Evolutionary conservation across 2,888 invertebrate genomes (phyloP), one percentile per base, ranked within the genome.

Genomic region (Chymomyza procnemis): DNA sequence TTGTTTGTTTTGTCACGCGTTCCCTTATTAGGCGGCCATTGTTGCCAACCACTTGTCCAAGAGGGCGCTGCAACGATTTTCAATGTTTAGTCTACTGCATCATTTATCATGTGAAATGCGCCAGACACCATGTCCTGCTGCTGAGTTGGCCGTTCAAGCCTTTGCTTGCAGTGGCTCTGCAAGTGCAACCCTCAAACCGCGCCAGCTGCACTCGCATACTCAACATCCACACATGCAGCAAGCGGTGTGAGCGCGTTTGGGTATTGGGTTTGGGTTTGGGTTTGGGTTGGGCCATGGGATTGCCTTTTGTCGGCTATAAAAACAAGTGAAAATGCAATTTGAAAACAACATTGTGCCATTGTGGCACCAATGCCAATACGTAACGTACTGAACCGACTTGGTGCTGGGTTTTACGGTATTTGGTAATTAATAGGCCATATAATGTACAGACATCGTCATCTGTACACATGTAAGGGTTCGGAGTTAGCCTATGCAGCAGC

Each of bases 371-470:
- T 26, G 26, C 26, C 26, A 26, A 26, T 26, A 4, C 6, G 26
- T 26, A 26, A 26, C 26, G 26, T 26, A 26, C 26, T 3, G 26
- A 6, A 26, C 26, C 26, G 26, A 26, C 67, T 67, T 66, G 71
- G 60, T 61, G 58, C 75, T 67, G 66, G 84, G 84, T 75, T 78
- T 80, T 69, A 68, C 73, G 75, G 84, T 74, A 80, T 83, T 85
- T 85, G 80, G 81, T 81, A 81, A 81, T 81, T 81, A 81, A 81
- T 85, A 81, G 81, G 86, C 86, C 84, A 85, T 81, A 83, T 85
- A 83, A 80, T 80, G 81, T 80, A 80, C 79, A 50, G 4, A 50
- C 16, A 2, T 16, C 47, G 47, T 47, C 47, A 16, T 14, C 4
- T n/a, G 47, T 3, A 50, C 55, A 21, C 34, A 1, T 41, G 48